phyloP scores from a whole-genome alignment of 2,113 vertebrate genomes.

The Leucopsar rothschildi region DNA sequence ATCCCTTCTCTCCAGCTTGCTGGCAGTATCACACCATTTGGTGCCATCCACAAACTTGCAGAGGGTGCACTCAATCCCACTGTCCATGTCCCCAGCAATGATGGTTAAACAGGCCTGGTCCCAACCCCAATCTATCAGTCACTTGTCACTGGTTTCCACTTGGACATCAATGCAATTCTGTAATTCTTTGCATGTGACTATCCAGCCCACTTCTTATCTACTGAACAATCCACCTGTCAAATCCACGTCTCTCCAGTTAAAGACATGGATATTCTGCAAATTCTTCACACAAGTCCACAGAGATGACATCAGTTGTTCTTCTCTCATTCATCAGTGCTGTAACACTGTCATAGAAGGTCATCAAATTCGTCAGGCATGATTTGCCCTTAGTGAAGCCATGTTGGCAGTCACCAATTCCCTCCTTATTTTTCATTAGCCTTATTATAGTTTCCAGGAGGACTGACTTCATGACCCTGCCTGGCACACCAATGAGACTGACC shows the following conservation, averaged over 20 bases:
- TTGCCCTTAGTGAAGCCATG: background rate
- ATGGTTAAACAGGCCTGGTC: background rate
- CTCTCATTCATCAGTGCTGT: background rate
- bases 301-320: background rate
- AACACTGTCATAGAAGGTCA: background rate
- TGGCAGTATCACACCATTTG: background rate
- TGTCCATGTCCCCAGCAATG: background rate
- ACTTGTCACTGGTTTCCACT: background rate
- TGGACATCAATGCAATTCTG: background rate
- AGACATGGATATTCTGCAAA: background rate
- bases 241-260: background rate
- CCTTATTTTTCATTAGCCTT: background rate
- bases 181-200: background rate
- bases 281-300: background rate
- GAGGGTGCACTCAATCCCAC: background rate
- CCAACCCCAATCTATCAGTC: rapidly evolving
- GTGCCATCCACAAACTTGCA: background rate
- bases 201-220: background rate
- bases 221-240: background rate
- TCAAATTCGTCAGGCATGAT: background rate
- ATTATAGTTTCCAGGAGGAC: background rate
- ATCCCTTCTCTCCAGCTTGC: background rate
- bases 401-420: background rate
- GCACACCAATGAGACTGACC: background rate
- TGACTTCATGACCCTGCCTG: background rate